Evolutionary conservation across 2,888 invertebrate species (phyloP), one percentile per base, ranked within the genome.

Genomic region (Germaria angustata): DNA sequence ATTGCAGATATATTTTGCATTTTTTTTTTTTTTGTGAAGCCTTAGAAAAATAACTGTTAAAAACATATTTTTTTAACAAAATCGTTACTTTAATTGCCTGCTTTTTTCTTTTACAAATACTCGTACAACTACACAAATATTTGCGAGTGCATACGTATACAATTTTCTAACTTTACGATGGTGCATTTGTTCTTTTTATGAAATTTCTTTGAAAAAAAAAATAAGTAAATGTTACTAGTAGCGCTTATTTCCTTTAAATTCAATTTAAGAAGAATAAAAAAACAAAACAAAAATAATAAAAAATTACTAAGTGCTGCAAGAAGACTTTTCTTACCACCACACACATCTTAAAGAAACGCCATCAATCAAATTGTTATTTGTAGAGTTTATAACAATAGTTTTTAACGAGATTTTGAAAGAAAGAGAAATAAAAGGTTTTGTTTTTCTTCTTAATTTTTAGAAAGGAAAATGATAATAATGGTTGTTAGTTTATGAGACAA

Each of bases 341-440:
- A 57, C 41, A 55, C 36, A 69, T 78, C 55, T 71, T 28, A 17
- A 65, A 51, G 32, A 75, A 79, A 79, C 75, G 79, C 82, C 82
- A 82, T 82, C 82, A 82, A 82, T 82, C 82, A 82, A 82, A 82
- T 69, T 82, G 75, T 76, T 75, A 82, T 82, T 82, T 79, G 78
- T 55, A 66, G 39, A 81, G 59, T 79, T 82, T 76, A 65, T 75
- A 72, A 66, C 24, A 61, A 81, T 68, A 39, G 17, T 59, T 49
- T 59, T 65, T 49, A 49, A 76, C 65, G 49, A 68, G 49, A 28
- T 39, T 53, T 32, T 2, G 15, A 46, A 34, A 49, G 20, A 46
- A 28, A 49, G 11, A 32, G 22, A 28, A 59, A 17, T 7, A 49
- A 39, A 65, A 36, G 17, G 2, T 11, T 20, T 34, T 6, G 28